Percentiles rank a stretch among this genome's conserved stretches.
Conservation (phyloP, 2,797 vertebrate species). For the Liparis tanakae region DNA sequence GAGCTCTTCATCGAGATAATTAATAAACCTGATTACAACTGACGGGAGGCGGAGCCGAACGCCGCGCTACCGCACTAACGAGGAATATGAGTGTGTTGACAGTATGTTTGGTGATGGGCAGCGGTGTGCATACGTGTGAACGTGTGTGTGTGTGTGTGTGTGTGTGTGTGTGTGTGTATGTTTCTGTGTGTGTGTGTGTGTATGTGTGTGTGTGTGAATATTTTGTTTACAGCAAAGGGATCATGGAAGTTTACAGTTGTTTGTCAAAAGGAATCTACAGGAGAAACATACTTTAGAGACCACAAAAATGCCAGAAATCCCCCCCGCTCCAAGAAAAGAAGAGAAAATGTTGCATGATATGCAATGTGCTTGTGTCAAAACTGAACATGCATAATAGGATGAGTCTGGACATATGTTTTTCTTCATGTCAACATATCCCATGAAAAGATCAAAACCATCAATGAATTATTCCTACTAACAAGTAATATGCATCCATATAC, state of each 20-base stretch:
- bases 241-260: slow-evolving; percentile 47
- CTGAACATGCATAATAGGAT: neutral
- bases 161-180: neutral
- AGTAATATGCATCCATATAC: neutral
- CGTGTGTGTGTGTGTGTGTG: no score
- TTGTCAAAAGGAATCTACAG: slow-evolving; percentile 29
- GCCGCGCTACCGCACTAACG: slow-evolving; percentile 12
- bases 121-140: neutral
- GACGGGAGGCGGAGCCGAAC: slow-evolving; percentile 36
- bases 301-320: slow-evolving; percentile 50
- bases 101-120: slow-evolving; percentile 13
- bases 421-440: neutral
- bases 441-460: neutral
- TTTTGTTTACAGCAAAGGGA: slow-evolving; percentile 49
- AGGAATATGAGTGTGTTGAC: slow-evolving; percentile 32
- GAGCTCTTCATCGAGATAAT: slow-evolving; percentile 51
- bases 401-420: neutral
- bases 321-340: slow-evolving; percentile 1
- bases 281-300: slow-evolving; percentile 21
- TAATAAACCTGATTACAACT: slow-evolving; percentile 54
- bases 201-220: neutral
- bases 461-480: neutral
- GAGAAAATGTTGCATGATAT: neutral
- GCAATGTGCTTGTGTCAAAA: neutral
- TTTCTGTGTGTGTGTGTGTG: no score